Base-by-base conservation (phyloP, 2,888 invertebrate species). In the Nemotelus pantherinus region DNA sequence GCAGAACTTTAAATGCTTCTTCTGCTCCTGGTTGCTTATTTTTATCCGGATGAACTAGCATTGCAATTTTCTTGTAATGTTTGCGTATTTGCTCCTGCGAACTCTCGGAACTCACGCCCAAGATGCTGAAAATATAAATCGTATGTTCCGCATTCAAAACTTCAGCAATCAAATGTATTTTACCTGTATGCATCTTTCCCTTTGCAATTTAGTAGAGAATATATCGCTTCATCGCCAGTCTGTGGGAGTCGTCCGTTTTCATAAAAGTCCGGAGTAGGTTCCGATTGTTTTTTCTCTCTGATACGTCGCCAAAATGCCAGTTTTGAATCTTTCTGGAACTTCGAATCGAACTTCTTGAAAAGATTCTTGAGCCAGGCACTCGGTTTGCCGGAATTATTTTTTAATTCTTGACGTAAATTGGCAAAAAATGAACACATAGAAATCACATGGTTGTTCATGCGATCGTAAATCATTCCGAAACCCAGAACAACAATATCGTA, bases 161-260 rank as follows among this genome's bases (percentile, higher is more conserved):
- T 48, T 48, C 25, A 41, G 7, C 9, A 41, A 60, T 60, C 68
- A 53, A 4, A 39, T 9, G 3, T n/a, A 47, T 70, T 82, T 82
- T 83, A 93, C 93, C 95, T 96, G 85, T 97, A 98, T 3, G 98
- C 97, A 88, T 98, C 97, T 87, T 97, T 96, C 81, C 96, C 97
- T 89, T 96, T 96, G 86, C 97, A 97, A 74, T 96, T 95, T 25
- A 97, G 88, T 81, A 98, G 89, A 83, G 97, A 90, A 87, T 95
- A 96, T 95, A 97, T 96, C 60, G 97, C 97, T 87, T 98, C 97
- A 82, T 97, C 97, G 5, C 97, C 95, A 3, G 95, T 96, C 65
- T 94, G 92, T 0, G 97, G 97, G 85, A 97, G 89, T 41, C 81
- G 85, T 64, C 87, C 87, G 67, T 84, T 86, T 78, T 86, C 87